phyloP scores from a whole-genome alignment of 2,797 vertebrate genomes.

The Lepilemur septentrionalis region DNA sequence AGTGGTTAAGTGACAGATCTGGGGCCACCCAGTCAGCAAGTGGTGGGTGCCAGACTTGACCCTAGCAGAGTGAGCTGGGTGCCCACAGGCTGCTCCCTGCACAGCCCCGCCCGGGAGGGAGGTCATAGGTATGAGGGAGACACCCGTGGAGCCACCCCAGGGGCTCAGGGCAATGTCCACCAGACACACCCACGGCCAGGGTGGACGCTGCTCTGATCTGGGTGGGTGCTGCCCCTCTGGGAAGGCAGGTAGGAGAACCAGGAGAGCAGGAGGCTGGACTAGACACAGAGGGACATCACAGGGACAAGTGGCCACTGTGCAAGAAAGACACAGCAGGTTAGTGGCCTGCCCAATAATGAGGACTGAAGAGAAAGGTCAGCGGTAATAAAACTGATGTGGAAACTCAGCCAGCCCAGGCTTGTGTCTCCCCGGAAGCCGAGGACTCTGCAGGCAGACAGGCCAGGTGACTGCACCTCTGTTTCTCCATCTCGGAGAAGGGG shows the following conservation, averaged over 20 bases:
- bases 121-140: too few species aligned
- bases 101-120: too few species aligned
- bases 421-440: not conserved
- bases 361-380: not conserved
- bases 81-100: not conserved
- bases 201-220: not conserved
- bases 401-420: not conserved
- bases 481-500: not conserved
- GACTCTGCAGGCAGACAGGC: not conserved
- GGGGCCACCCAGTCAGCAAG: not conserved
- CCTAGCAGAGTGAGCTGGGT: not conserved
- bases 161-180: not conserved
- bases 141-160: rapidly evolving
- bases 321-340: not conserved
- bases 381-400: not conserved
- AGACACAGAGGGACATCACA: not conserved
- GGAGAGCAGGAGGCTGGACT: not conserved
- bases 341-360: not conserved
- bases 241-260: not conserved
- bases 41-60: not conserved
- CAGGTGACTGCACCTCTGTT: not conserved
- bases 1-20: not conserved
- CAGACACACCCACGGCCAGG: not conserved
- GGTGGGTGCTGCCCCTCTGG: not conserved
- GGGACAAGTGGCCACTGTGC: not conserved